Evolutionary conservation across 2,888 invertebrate species (phyloP).

Genomic region (Stomorhina lunata): DNA sequence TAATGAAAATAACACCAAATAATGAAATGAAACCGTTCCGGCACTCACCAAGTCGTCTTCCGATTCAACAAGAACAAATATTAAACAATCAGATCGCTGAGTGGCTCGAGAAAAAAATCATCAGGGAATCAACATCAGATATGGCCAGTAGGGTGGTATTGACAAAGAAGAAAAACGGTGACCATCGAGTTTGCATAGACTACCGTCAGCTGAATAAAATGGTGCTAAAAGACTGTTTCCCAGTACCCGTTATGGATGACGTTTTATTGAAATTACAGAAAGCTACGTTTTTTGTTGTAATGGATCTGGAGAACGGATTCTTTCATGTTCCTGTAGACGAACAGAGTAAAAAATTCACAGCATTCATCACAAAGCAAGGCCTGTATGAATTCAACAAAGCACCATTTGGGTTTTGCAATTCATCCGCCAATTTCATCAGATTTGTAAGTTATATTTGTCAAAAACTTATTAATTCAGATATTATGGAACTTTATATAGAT

Average conservation of each 20-base stretch:
- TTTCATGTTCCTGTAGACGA: no score
- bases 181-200: slow-evolving; percentile 1
- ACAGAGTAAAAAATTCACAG: no score
- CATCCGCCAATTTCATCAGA: no score
- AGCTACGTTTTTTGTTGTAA: not conserved
- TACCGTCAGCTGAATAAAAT: slow-evolving; percentile 13
- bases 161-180: slow-evolving; percentile 12
- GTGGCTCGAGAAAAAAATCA: not conserved
- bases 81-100: not conserved
- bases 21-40: slow-evolving; percentile 47
- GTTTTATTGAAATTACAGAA: not conserved
- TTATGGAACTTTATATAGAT: no score
- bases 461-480: no score
- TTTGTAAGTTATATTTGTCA: no score
- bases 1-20: slow-evolving; percentile 49
- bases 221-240: slow-evolving; percentile 19
- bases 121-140: not conserved
- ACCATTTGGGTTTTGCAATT: no score
- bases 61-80: not conserved
- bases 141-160: not conserved
- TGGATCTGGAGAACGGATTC: no score
- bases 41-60: slow-evolving; percentile 15
- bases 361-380: not conserved
- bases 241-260: not conserved
- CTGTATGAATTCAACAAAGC: not conserved